Conservation (phyloP, 2,888 invertebrate genomes). For the Aspidiotus rigidus region DNA sequence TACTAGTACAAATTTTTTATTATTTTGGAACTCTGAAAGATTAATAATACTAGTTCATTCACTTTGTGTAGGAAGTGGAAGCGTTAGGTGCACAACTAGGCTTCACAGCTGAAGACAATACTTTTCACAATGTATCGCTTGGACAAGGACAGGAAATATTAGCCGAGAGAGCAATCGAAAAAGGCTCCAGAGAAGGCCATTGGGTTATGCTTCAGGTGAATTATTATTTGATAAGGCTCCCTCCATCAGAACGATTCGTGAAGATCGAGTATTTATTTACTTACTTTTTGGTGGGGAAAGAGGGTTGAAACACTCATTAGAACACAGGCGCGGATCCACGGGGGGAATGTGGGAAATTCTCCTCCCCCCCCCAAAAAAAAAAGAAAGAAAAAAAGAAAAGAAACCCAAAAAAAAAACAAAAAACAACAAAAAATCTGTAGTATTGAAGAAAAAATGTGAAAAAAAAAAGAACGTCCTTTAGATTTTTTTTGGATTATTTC, state of each 20-base stretch:
- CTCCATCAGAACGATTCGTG: not conserved
- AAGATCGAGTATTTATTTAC: not conserved
- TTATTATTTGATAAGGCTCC: not conserved
- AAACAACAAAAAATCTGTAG: no score
- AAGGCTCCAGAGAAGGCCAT: conserved; percentile 66
- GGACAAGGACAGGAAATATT: conserved; percentile 92
- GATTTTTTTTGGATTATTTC: no score
- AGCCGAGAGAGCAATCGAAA: conserved; percentile 76
- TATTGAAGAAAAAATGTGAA: no score
- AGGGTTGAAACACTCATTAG: not conserved
- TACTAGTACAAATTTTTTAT: no score
- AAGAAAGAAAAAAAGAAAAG: no score
- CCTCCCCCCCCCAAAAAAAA: no score
- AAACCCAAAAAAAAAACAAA: no score
- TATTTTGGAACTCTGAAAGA: no score
- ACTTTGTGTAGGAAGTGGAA: conserved; percentile 62
- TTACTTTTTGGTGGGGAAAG: not conserved
- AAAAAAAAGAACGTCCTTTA: no score
- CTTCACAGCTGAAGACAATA: conserved; percentile 66
- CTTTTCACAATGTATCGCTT: conserved; percentile 85
- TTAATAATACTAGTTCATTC: not conserved
- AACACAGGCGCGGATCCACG: not conserved
- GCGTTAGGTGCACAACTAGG: conserved; percentile 70
- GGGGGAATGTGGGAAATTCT: no score
- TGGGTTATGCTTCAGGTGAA: conserved; percentile 74